Conservation (phyloP, 2,888 invertebrate genomes). For the Prionchulus punctatus region DNA sequence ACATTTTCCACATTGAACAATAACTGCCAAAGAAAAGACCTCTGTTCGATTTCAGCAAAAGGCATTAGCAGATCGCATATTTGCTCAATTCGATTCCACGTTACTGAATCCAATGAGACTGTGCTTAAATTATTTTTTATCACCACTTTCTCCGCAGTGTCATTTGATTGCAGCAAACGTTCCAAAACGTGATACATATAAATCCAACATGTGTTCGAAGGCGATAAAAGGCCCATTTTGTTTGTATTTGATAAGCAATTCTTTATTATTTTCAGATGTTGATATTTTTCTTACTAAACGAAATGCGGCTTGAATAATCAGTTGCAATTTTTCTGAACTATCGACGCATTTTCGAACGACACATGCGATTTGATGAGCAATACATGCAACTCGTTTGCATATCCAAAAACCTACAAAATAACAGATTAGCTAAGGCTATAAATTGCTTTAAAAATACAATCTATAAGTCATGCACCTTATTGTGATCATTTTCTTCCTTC, state of each 20-base stretch:
- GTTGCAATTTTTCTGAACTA: neutral
- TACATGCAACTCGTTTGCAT: neutral
- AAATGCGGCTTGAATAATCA: neutral
- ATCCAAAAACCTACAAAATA: neutral
- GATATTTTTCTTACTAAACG: neutral
- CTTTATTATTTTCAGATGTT: neutral
- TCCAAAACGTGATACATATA: neutral
- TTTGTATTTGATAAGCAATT: neutral
- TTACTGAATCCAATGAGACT: neutral
- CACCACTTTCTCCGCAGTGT: neutral
- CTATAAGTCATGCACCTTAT: too few relatives aligned
- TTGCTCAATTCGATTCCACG: neutral
- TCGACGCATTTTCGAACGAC: neutral
- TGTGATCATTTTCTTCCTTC: too few relatives aligned
- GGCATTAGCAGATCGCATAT: neutral
- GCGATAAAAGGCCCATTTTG: neutral
- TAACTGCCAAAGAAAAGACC: too few relatives aligned
- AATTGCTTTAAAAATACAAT: too few relatives aligned
- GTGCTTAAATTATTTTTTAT: neutral
- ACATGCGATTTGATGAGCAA: neutral
- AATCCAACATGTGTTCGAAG: neutral
- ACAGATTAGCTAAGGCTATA: too few relatives aligned
- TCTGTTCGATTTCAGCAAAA: too few relatives aligned
- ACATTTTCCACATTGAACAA: too few relatives aligned
- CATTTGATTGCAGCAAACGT: neutral